phyloP scores from a whole-genome alignment of 2,113 vertebrate species.

The Calidris pygmaea region DNA sequence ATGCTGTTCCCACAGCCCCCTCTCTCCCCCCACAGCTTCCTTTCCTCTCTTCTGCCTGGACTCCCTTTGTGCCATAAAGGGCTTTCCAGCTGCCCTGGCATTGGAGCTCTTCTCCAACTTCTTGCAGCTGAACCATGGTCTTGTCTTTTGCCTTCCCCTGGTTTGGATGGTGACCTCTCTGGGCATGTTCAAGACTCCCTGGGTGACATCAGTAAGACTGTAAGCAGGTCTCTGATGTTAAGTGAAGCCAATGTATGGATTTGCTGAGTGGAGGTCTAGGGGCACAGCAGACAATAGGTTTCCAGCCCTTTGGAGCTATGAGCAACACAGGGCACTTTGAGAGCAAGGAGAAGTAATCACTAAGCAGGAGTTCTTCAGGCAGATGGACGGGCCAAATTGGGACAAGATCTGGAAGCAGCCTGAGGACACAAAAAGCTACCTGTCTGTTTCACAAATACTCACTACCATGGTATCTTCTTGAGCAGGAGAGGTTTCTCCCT shows the following conservation, averaged over 20 bases:
- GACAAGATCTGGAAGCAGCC: background rate
- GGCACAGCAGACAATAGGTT: background rate
- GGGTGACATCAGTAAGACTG: background rate
- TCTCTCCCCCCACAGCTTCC: background rate
- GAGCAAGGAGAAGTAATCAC: background rate
- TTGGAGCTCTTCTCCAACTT: background rate
- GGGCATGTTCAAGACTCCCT: background rate
- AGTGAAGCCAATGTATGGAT: background rate
- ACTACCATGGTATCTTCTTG: background rate
- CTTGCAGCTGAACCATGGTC: background rate
- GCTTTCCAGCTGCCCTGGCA: background rate
- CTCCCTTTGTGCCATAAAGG: background rate
- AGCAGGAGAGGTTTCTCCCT: background rate
- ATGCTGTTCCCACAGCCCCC: background rate
- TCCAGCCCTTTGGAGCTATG: background rate
- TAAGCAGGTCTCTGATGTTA: background rate
- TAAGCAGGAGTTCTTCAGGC: background rate
- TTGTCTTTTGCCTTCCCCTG: background rate
- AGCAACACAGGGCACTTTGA: background rate
- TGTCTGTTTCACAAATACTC: background rate
- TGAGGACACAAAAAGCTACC: background rate
- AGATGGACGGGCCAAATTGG: background rate
- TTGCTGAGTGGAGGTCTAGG: background rate
- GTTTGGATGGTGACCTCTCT: background rate
- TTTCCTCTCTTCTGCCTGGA: background rate